Evolutionary conservation across 1,140 invertebrate genomes (phyloP).

Genomic region (Zeugodacus cucurbitae): DNA sequence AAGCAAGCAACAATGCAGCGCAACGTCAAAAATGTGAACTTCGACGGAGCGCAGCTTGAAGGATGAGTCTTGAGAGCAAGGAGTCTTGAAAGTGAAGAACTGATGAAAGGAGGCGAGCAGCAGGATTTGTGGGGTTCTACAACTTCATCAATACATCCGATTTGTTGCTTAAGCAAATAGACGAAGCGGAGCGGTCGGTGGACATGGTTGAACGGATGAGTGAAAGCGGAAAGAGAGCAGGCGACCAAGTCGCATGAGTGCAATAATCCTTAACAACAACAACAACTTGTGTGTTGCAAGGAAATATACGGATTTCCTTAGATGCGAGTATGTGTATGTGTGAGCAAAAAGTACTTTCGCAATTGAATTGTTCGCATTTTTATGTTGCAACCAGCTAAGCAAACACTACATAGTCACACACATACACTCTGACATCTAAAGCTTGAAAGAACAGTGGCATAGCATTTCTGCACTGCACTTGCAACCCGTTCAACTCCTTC

Average conservation of each 20-base stretch:
- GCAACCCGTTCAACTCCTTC: not conserved
- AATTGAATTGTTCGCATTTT: slow-evolving; percentile 10
- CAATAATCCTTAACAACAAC: not conserved
- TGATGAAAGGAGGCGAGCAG: not conserved
- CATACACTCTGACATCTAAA: not conserved
- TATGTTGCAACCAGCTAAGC: not conserved
- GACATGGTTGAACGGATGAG: not conserved
- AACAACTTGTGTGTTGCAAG: not conserved
- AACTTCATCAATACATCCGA: slow-evolving; percentile 30
- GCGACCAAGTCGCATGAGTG: not conserved
- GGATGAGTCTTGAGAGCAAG: not conserved
- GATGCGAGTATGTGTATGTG: not conserved
- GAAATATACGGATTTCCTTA: not conserved
- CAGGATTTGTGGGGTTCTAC: not conserved
- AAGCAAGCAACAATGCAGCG: not conserved
- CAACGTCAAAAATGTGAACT: not conserved
- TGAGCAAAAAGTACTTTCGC: not conserved
- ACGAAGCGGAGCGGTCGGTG: not conserved
- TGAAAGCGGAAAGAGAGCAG: not conserved
- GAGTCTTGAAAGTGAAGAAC: not conserved
- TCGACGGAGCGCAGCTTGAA: not conserved
- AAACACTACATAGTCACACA: not conserved
- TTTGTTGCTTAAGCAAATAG: not conserved
- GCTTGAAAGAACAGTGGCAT: too few relatives aligned
- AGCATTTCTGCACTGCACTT: not conserved